phyloP scores from a whole-genome alignment of 2,797 vertebrate species.

The Emys orbicularis region DNA sequence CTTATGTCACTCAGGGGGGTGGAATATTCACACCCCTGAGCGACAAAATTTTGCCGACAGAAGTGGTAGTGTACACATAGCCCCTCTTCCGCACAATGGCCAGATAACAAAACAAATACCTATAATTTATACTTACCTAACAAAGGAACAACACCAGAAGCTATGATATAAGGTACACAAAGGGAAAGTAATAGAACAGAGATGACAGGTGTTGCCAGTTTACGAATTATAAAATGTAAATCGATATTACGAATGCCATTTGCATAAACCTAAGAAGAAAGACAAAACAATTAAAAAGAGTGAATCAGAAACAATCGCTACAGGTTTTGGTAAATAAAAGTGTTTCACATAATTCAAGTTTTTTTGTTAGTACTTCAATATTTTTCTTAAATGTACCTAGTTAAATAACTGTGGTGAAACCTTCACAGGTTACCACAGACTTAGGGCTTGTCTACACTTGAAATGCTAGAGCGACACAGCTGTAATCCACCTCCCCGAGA shows the following conservation, averaged over 20 bases:
- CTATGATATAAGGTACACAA: constrained; percentile 95
- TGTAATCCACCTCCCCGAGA: neutral
- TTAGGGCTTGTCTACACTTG: neutral
- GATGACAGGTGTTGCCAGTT: constrained; percentile 95
- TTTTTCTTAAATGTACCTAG: neutral
- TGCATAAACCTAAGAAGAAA: constrained; percentile 91
- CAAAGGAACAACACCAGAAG: constrained; percentile 91
- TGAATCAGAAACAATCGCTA: neutral
- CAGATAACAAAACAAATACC: neutral
- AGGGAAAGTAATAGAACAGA: constrained; percentile 94
- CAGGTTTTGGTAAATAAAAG: neutral
- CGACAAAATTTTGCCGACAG: too few relatives aligned
- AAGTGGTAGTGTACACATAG: too few relatives aligned
- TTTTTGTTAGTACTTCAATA: neutral
- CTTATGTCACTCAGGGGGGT: too few relatives aligned
- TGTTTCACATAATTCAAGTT: neutral
- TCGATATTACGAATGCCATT: constrained; percentile 99
- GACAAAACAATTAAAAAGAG: neutral
- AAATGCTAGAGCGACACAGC: neutral
- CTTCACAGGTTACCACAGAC: neutral
- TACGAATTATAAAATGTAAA: constrained; percentile 96
- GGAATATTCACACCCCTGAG: neutral
- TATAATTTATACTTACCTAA: constrained; percentile 81
- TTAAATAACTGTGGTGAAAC: neutral
- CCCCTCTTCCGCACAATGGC: neutral